These are phyloP conservation scores for Campylorhamphus procurvoides DNA, from an alignment of 2,113 vertebrate genomes.

Conservation along the genomic window DNA sequence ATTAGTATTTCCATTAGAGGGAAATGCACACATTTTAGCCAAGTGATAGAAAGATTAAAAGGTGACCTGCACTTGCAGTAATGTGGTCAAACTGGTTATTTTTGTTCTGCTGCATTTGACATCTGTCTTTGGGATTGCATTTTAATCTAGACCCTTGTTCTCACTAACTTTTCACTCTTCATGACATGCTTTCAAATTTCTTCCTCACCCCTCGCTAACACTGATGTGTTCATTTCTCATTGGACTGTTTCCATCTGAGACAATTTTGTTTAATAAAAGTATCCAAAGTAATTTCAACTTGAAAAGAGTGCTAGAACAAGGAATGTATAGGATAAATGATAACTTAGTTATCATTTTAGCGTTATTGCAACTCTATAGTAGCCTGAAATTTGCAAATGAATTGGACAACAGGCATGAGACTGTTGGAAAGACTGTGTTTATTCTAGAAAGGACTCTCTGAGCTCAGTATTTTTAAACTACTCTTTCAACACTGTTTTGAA, in stretches of 20 bases:
- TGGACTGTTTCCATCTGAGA: neutral
- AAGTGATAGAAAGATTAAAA: neutral
- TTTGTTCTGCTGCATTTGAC: neutral
- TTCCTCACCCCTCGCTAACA: neutral
- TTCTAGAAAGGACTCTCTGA: neutral
- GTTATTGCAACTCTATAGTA: neutral
- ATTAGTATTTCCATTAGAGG: slow-evolving; percentile 44
- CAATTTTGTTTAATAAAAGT: neutral
- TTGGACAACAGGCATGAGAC: neutral
- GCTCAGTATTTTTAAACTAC: neutral
- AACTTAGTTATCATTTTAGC: neutral
- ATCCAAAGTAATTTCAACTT: neutral
- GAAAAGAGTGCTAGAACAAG: neutral
- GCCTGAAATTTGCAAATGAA: neutral
- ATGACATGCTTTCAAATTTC: neutral
- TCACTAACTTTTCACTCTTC: neutral
- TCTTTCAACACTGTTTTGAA: neutral
- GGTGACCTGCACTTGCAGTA: neutral
- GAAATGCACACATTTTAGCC: neutral
- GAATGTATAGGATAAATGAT: neutral
- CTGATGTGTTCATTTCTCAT: neutral
- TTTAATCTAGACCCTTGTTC: neutral
- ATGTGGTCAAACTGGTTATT: neutral
- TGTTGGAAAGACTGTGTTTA: neutral
- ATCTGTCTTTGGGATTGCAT: neutral